phyloP scores from a whole-genome alignment of 2,888 invertebrate species.

The Dicranocentrus wangi region DNA sequence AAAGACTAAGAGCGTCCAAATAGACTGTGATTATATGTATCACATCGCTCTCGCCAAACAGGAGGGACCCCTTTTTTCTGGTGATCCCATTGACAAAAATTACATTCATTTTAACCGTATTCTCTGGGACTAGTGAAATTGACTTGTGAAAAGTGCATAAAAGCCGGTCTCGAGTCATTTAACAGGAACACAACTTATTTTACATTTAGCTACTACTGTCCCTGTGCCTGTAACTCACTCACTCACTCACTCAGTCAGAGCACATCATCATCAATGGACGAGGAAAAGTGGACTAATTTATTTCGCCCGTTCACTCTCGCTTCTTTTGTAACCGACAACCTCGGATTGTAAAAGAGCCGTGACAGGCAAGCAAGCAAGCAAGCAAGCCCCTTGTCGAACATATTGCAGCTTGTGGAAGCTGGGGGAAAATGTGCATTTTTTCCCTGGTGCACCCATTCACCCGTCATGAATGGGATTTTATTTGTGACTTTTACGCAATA shows the following conservation, averaged over 20 bases:
- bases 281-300: conserved; percentile 26
- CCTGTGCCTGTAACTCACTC: not conserved
- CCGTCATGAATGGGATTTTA: too few species aligned
- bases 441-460: conserved; percentile 56
- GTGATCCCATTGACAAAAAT: too few species aligned
- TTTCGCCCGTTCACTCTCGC: conserved; percentile 4
- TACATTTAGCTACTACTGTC: conserved; percentile 1
- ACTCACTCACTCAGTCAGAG: too few species aligned
- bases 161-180: conserved; percentile 72
- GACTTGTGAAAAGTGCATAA: too few species aligned
- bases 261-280: not conserved
- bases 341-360: conserved; percentile 15
- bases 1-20: too few species aligned
- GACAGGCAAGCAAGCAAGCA: conserved; percentile 12
- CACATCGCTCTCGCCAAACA: too few species aligned
- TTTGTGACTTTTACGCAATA: conserved; percentile 20
- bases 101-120: too few species aligned
- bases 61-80: too few species aligned
- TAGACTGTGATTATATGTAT: too few species aligned
- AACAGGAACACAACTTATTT: conserved; percentile 69
- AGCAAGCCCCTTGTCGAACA: conserved; percentile 56
- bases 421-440: too few species aligned
- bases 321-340: conserved; percentile 7
- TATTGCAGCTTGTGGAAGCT: conserved; percentile 45
- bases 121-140: too few species aligned